These are phyloP conservation scores for Drosophila greeni DNA, from an alignment of 2,888 invertebrate species.

Conservation along the genomic window DNA sequence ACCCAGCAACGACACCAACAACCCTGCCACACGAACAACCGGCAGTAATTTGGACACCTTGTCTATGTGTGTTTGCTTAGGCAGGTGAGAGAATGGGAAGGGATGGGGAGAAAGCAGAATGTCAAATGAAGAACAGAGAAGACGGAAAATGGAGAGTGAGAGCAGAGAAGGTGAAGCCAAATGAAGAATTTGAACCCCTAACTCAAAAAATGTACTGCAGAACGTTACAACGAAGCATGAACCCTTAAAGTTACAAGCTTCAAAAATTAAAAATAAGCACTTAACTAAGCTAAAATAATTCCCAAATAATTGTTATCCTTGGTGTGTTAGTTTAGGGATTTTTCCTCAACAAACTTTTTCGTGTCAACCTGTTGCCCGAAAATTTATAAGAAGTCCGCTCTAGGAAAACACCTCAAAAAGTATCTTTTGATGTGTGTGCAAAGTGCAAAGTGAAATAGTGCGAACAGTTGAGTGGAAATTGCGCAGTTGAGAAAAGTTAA, in stretches of 20 bases:
- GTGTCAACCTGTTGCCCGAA: conserved; percentile 22
- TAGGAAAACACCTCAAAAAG: not conserved
- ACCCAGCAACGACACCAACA: conserved; percentile 43
- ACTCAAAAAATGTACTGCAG: not conserved
- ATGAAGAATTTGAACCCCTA: not conserved
- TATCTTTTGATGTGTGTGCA: conserved; percentile 5
- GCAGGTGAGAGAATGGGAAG: not conserved
- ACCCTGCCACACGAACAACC: conserved; percentile 42
- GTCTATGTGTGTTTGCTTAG: conserved; percentile 52
- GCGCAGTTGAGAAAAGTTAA: conserved; percentile 51
- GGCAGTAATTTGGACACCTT: conserved; percentile 72
- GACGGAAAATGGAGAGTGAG: not conserved
- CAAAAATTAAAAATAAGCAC: not conserved
- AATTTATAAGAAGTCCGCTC: not conserved
- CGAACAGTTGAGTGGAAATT: conserved; percentile 28
- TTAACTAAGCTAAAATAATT: not conserved
- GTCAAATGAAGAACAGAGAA: conserved; percentile 18
- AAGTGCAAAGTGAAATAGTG: conserved; percentile 21
- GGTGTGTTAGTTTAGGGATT: too few species aligned
- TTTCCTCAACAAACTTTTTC: not conserved
- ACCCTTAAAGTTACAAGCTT: not conserved
- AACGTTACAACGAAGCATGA: not conserved
- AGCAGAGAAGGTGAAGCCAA: not conserved
- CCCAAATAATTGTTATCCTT: not conserved
- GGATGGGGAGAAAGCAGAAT: not conserved